Percentiles rank a stretch among this genome's conserved stretches.
Evolutionary conservation across 2,113 vertebrate genomes (phyloP).

Genomic region (Neotragus pygmaeus): DNA sequence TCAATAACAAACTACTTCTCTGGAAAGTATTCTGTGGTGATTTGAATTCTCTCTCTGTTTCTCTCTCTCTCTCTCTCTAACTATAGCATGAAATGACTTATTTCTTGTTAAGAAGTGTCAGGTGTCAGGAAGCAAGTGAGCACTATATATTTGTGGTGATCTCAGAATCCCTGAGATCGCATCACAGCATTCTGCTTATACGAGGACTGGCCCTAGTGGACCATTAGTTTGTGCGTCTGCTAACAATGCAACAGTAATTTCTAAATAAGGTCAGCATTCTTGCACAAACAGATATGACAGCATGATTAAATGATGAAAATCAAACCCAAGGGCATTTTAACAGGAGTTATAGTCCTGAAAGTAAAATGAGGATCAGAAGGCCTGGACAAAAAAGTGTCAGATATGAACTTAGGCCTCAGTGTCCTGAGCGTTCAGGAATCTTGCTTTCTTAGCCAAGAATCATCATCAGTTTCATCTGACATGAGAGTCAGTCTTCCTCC

Average conservation of each 20-base stretch:
- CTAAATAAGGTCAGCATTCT: slow-evolving; percentile 39
- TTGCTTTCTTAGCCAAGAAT: slow-evolving; percentile 51
- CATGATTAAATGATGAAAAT: slow-evolving; percentile 54
- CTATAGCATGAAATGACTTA: neutral
- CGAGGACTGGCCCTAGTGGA: neutral
- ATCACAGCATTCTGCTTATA: slow-evolving; percentile 9
- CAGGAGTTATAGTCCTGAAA: neutral
- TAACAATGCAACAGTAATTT: slow-evolving; percentile 27
- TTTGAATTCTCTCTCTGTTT: neutral
- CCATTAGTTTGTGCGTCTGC: slow-evolving; percentile 21
- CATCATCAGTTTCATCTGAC: slow-evolving; percentile 50
- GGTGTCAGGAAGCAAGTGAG: neutral
- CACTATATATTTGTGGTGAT: neutral
- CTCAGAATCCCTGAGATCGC: neutral
- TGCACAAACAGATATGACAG: slow-evolving; percentile 31
- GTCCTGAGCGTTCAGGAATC: slow-evolving; percentile 51
- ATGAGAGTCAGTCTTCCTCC: slow-evolving; percentile 39
- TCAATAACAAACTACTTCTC: neutral
- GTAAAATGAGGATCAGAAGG: slow-evolving; percentile 12
- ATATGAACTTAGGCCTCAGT: slow-evolving; percentile 27
- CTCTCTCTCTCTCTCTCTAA: neutral
- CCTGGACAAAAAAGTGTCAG: slow-evolving; percentile 7
- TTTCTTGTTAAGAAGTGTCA: slow-evolving; percentile 32
- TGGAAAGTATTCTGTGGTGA: neutral
- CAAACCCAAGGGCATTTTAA: slow-evolving; percentile 38